phyloP scores from a whole-genome alignment of 2,797 vertebrate genomes.

The Poecilia velifera region DNA sequence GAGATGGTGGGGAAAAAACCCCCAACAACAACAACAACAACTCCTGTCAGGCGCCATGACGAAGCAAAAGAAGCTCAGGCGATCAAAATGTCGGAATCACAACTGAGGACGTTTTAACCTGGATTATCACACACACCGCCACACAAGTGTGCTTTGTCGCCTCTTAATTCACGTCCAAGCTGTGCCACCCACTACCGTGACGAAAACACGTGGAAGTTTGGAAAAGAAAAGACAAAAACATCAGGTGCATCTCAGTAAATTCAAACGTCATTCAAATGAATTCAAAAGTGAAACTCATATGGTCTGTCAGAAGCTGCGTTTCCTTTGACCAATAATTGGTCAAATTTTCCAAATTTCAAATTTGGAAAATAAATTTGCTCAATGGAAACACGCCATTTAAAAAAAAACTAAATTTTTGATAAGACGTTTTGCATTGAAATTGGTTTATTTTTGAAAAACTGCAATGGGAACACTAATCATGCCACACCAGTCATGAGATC shows the following conservation, averaged over 20 bases:
- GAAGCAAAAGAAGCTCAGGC: slow-evolving; percentile 70
- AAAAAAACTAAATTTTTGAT: too few relatives aligned
- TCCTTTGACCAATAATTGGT: too few relatives aligned
- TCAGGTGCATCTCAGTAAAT: neutral
- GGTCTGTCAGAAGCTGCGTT: too few relatives aligned
- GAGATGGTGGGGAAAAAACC: slow-evolving; percentile 8
- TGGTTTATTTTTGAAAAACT: too few relatives aligned
- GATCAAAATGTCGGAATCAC: slow-evolving; percentile 67
- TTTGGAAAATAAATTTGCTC: too few relatives aligned
- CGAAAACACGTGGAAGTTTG: slow-evolving; percentile 27
- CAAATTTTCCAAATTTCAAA: too few relatives aligned
- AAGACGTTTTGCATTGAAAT: too few relatives aligned
- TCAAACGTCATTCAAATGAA: neutral
- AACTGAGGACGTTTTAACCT: slow-evolving; percentile 67
- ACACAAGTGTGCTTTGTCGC: slow-evolving; percentile 41
- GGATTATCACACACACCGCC: slow-evolving; percentile 54
- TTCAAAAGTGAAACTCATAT: neutral
- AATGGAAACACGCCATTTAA: too few relatives aligned
- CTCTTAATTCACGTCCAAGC: slow-evolving; percentile 28
- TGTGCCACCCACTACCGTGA: slow-evolving; percentile 32
- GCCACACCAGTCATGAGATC: too few relatives aligned
- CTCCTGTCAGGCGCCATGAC: slow-evolving; percentile 71
- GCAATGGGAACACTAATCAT: too few relatives aligned
- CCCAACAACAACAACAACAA: too few relatives aligned
- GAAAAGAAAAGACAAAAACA: neutral